Evolutionary conservation across 2,888 invertebrate genomes (phyloP), one percentile per base, ranked within the genome.

Genomic region (Therioaphis trifolii): DNA sequence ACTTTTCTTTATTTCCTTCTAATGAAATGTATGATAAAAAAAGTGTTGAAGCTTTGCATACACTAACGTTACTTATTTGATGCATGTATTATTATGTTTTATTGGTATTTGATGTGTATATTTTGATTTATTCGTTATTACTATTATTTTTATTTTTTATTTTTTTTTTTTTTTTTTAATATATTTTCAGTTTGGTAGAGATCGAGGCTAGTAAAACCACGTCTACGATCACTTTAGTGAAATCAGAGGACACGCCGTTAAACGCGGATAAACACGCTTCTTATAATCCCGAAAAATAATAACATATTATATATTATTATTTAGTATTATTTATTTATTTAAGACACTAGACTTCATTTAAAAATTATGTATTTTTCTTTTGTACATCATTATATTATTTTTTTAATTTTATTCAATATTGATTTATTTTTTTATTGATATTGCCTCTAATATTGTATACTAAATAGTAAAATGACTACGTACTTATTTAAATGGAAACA

Each of bases 401-500:
- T n/a, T 71, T 71, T 58, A 18, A 63, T 55, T 43, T 80, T 46
- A 79, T 79, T 78, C 66, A 27, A 15, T 71, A 72, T 80, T 69
- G 55, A 43, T 79, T 58, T 58, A 58, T 58, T 78, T 61, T 43
- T 76, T n/a, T 40, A 61, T 69, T 71, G 9, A 69, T 78, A 43
- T 80, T 61, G 43, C 29, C 43, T 71, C 79, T 80, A 58, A 46
- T 78, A 29, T 46, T 52, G 21, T 78, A 49, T 52, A 68, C 68
- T 9, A 76, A 68, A 76, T 76, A 76, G 46, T 24, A 66, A 21
- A 63, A 68, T 55, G 7, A 74, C 61, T 69, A 46, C 58, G 46
- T 84, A 21, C 27, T 61, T 76, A 66, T 85, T 68, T 78, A 79
- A 84, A 80, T 84, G 77, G 68, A 84, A 85, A 80, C 85, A 85